Base-by-base conservation (phyloP, 2,113 vertebrate species). In the Tachysurus fulvidraco region DNA sequence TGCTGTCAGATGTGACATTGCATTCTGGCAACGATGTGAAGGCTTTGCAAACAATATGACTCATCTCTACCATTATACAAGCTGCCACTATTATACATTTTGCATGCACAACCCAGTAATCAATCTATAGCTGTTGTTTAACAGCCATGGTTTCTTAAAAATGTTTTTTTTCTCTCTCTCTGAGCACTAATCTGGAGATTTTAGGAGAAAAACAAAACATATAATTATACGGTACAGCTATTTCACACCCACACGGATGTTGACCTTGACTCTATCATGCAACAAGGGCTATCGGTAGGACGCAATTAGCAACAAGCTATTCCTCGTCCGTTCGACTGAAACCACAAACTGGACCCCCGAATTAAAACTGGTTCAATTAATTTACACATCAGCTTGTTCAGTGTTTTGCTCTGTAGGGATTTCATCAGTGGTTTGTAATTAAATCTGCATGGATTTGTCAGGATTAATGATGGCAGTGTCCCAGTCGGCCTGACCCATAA, bases 381-480 rank as follows among this genome's bases (percentile, higher is more conserved):
- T 87, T 83, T 83, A 87, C 71, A 83, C 73, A 65, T 87, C 80
- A 65, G 59, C 36, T 5, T 41, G 36, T 87, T 50, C 81, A 83
- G 57, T 50, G 57, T 76, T 28, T 83, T 74, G 69, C 44, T 64
- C 86, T 67, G 60, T 41, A 78, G 73, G 73, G 71, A 87, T 87
- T 87, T 87, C 11, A 83, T 83, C 81, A 83, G 81, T 83, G 86
- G 81, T 76, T 83, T 87, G 81, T 83, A 87, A 87, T 87, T 87
- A 83, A 87, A 87, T 87, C 28, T 87, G 71, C 71, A 87, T 87
- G 86, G 86, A 69, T 87, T 83, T 87, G 44, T 52, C 79, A 55
- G 69, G 69, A 83, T 78, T 87, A 83, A 87, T 54, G 41, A 64
- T 44, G 60, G 30, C n/a, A 25, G 16, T n/a, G 73, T 52, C 81